These are phyloP conservation scores for Rhingia rostrata DNA, from an alignment of 2,888 invertebrate species.

Conservation along the genomic window DNA sequence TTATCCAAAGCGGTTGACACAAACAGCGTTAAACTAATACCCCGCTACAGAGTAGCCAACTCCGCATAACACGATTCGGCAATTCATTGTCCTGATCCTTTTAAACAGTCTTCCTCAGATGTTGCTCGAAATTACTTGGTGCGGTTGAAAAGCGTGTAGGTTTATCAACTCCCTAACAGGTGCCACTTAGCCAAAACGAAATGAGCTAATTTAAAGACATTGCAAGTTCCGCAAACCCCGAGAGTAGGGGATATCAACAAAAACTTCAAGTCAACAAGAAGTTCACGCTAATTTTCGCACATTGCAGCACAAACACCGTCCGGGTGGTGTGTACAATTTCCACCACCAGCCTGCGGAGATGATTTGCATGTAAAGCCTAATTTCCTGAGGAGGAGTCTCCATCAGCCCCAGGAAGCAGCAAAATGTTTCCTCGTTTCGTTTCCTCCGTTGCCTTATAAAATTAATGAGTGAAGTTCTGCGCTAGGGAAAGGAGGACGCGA, in stretches of 20 bases:
- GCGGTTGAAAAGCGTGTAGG: not conserved
- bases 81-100: not conserved
- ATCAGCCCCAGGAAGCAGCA: conserved; percentile 6
- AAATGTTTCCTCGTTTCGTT: conserved; percentile 10
- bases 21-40: too few relatives aligned
- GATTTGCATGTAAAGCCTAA: conserved; percentile 59
- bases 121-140: not conserved
- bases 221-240: not conserved
- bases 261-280: conserved; percentile 40
- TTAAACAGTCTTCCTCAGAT: not conserved
- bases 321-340: conserved; percentile 40
- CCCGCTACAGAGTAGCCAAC: too few relatives aligned
- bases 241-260: not conserved
- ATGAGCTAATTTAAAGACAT: conserved; percentile 26
- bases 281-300: conserved; percentile 54
- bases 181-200: conserved; percentile 24
- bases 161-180: conserved; percentile 9
- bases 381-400: conserved; percentile 29
- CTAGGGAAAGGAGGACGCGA: conserved; percentile 40
- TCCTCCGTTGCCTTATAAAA: conserved; percentile 31
- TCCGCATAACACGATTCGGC: not conserved
- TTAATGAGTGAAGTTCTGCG: conserved; percentile 61
- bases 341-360: conserved; percentile 40
- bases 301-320: conserved; percentile 34
- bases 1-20: too few relatives aligned